phyloP scores from a whole-genome alignment of 2,888 invertebrate genomes.

The Apomyelois bistriatella region DNA sequence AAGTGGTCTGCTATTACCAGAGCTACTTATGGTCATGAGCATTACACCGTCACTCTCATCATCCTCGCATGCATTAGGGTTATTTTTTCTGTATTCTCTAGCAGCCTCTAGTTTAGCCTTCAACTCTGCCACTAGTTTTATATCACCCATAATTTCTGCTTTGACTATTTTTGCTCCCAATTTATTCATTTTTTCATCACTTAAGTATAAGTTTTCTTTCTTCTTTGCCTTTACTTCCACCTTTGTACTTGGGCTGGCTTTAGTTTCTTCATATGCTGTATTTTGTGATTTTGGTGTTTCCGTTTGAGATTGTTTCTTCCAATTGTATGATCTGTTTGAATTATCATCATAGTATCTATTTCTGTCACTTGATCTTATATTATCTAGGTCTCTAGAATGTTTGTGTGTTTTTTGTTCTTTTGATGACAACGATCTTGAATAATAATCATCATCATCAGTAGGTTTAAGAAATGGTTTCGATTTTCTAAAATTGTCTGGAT shows the following conservation, averaged over 20 bases:
- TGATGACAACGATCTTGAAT: slow-evolving; percentile 30
- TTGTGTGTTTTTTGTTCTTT: slow-evolving; percentile 9
- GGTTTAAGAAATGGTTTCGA: slow-evolving; percentile 64
- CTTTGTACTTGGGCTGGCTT: background rate
- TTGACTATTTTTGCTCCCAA: slow-evolving; percentile 94
- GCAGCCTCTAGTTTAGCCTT: slow-evolving; percentile 87
- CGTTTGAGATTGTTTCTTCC: slow-evolving; percentile 36
- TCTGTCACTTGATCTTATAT: slow-evolving; percentile 14
- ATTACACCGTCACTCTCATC: slow-evolving; percentile 79
- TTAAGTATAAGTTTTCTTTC: slow-evolving; percentile 64
- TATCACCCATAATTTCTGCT: slow-evolving; percentile 95
- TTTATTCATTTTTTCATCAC: slow-evolving; percentile 93
- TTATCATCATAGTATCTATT: slow-evolving; percentile 18
- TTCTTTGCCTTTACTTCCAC: slow-evolving; percentile 20
- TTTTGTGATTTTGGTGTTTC: slow-evolving; percentile 3
- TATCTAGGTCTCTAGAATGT: background rate
- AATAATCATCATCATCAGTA: slow-evolving; percentile 46
- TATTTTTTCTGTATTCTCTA: slow-evolving; percentile 72
- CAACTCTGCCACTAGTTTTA: slow-evolving; percentile 83
- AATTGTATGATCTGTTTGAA: slow-evolving; percentile 32
- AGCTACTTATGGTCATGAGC: slow-evolving; percentile 83
- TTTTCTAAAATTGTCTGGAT: slow-evolving; percentile 53
- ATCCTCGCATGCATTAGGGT: slow-evolving; percentile 46
- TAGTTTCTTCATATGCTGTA: background rate
- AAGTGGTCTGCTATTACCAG: slow-evolving; percentile 86